Conservation (phyloP, 2,797 vertebrate genomes). For the Thalassophryne amazonica region DNA sequence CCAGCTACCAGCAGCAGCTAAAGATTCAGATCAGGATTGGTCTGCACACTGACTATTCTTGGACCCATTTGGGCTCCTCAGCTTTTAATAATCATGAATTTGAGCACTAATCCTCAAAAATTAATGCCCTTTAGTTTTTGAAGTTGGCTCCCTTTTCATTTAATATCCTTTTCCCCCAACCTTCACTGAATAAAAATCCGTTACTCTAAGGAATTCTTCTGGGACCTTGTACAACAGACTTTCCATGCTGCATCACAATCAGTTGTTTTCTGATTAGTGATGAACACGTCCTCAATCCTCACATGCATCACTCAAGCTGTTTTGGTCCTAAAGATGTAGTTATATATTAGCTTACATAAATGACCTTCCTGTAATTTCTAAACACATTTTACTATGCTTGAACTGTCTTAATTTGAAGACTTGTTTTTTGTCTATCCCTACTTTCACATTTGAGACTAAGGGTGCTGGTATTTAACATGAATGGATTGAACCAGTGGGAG, state of each 20-base stretch:
- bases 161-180: slow-evolving; percentile 46
- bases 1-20: slow-evolving; percentile 80
- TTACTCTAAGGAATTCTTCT: slow-evolving; percentile 57
- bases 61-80: slow-evolving; percentile 72
- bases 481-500: slow-evolving; percentile 54
- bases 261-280: slow-evolving; percentile 51
- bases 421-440: slow-evolving; percentile 56
- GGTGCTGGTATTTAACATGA: slow-evolving; percentile 43
- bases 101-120: slow-evolving; percentile 80
- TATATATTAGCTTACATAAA: slow-evolving; percentile 59
- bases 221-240: slow-evolving; percentile 56
- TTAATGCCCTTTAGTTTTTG: slow-evolving; percentile 67
- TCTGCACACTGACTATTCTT: slow-evolving; percentile 70
- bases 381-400: slow-evolving; percentile 65
- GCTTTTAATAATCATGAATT: slow-evolving; percentile 75
- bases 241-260: slow-evolving; percentile 64
- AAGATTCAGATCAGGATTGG: slow-evolving; percentile 66
- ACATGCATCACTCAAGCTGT: slow-evolving; percentile 41
- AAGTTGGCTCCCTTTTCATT: slow-evolving; percentile 51
- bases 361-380: slow-evolving; percentile 61
- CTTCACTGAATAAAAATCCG: slow-evolving; percentile 54
- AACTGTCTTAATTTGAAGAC: slow-evolving; percentile 64
- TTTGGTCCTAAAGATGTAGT: slow-evolving; percentile 71
- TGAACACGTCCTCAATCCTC: slow-evolving; percentile 31
- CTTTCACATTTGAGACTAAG: slow-evolving; percentile 49